phyloP scores from a whole-genome alignment of 2,888 invertebrate genomes.

The Brachynemurus nebulosus region DNA sequence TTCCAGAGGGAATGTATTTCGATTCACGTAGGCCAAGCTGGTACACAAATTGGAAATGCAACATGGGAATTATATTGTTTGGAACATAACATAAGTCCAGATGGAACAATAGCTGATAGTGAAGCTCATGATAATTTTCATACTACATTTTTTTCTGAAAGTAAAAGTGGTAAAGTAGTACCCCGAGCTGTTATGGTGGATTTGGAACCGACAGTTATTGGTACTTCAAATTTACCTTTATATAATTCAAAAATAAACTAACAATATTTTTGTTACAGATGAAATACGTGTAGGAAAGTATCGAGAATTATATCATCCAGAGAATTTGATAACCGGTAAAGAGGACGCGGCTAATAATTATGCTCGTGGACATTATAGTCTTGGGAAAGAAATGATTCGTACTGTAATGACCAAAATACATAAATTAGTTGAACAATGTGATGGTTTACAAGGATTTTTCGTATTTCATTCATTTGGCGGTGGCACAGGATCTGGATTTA shows the following conservation, averaged over 20 bases:
- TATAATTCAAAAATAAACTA: too few relatives aligned
- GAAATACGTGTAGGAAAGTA: constrained; percentile 57
- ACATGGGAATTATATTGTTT: constrained; percentile 77
- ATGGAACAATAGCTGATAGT: constrained; percentile 50
- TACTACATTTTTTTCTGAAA: constrained; percentile 72
- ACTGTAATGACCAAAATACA: constrained; percentile 58
- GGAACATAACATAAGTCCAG: constrained; percentile 68
- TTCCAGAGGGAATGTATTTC: constrained; percentile 72
- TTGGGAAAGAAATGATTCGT: constrained; percentile 65
- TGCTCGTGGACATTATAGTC: constrained; percentile 76
- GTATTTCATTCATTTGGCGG: constrained; percentile 81
- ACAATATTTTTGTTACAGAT: too few relatives aligned
- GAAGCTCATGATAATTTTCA: constrained; percentile 39
- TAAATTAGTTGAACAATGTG: constrained; percentile 68
- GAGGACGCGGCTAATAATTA: constrained; percentile 88
- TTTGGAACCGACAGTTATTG: constrained; percentile 78
- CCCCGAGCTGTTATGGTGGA: constrained; percentile 80
- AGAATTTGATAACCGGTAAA: constrained; percentile 75
- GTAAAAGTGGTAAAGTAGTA: constrained; percentile 75
- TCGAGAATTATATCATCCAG: constrained; percentile 67
- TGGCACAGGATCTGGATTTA: constrained; percentile 82
- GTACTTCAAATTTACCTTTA: constrained; percentile 29
- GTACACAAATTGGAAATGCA: constrained; percentile 72
- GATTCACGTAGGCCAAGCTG: constrained; percentile 75
- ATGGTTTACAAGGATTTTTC: constrained; percentile 69